Evolutionary conservation across 2,797 vertebrate genomes (phyloP).

Genomic region (Rhyacichthys aspro): DNA sequence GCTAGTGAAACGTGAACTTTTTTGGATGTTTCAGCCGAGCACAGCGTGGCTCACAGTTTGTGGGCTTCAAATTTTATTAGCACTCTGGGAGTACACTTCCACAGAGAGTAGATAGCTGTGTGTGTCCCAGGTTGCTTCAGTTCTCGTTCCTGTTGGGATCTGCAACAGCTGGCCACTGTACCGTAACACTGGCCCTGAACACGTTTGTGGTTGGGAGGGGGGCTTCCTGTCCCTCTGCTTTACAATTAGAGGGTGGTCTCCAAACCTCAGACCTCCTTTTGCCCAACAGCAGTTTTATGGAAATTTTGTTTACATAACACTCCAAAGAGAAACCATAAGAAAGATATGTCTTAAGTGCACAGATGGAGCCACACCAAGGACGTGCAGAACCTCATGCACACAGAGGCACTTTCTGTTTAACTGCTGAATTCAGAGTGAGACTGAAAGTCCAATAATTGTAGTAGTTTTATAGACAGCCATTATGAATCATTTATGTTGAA

Average conservation of each 20-base stretch:
- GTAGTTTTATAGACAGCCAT: conserved; percentile 32
- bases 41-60: conserved; percentile 24
- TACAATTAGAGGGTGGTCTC: conserved; percentile 60
- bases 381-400: conserved; percentile 32
- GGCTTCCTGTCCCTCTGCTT: conserved; percentile 50
- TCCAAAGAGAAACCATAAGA: conserved; percentile 17
- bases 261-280: conserved; percentile 26
- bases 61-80: conserved; percentile 15
- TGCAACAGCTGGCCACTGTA: conserved; percentile 68
- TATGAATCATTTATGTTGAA: conserved; percentile 28
- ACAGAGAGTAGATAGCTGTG: conserved; percentile 29
- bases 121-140: conserved; percentile 38
- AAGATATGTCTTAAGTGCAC: conserved; percentile 36
- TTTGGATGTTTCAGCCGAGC: conserved; percentile 34
- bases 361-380: conserved; percentile 23
- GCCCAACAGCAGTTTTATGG: conserved; percentile 27
- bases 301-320: conserved; percentile 46
- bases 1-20: conserved; percentile 23
- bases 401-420: conserved; percentile 35
- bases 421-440: conserved; percentile 15
- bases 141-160: conserved; percentile 31
- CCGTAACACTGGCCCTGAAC: conserved; percentile 54
- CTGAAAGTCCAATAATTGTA: conserved; percentile 22
- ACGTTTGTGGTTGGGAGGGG: conserved; percentile 39
- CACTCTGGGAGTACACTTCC: conserved; percentile 10